Conservation (phyloP, 2,797 vertebrate genomes). For the Neopelma chrysocephalum region DNA sequence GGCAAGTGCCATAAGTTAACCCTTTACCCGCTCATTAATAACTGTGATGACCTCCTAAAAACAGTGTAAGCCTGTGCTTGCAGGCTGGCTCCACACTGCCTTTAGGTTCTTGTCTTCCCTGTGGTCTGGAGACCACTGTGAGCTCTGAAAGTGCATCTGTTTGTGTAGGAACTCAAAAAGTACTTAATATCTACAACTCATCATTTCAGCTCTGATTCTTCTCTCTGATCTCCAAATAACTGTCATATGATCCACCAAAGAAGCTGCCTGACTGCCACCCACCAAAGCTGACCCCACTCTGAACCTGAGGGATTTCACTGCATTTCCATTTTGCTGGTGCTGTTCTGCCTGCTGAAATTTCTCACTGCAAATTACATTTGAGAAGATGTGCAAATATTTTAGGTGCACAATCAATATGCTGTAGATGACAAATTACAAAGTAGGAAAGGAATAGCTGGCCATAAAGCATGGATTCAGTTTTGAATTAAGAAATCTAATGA, state of each 20-base stretch:
- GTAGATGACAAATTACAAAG: not conserved
- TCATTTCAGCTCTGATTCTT: not conserved
- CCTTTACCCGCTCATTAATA: not conserved
- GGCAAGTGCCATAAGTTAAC: not conserved
- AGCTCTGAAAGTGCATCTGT: not conserved
- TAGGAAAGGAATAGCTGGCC: not conserved
- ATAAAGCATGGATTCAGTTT: not conserved
- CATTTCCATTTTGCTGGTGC: not conserved
- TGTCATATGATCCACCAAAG: not conserved
- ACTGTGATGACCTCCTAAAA: not conserved
- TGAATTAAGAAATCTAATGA: slow-evolving; percentile 30
- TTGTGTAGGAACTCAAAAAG: not conserved
- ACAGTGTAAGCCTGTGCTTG: rapidly evolving
- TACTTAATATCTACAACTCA: not conserved
- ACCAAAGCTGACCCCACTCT: not conserved
- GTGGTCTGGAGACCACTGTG: not conserved
- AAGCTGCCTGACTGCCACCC: not conserved
- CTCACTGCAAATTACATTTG: not conserved
- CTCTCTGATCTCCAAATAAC: not conserved
- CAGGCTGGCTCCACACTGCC: no score
- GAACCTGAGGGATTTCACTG: not conserved
- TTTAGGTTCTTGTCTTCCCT: not conserved
- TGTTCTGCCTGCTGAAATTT: not conserved
- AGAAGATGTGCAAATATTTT: slow-evolving; percentile 21
- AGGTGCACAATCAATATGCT: not conserved